Evolutionary conservation across 2,888 invertebrate species (phyloP), one percentile per base, ranked within the genome.

Genomic region (Sarcophaga subvicina): DNA sequence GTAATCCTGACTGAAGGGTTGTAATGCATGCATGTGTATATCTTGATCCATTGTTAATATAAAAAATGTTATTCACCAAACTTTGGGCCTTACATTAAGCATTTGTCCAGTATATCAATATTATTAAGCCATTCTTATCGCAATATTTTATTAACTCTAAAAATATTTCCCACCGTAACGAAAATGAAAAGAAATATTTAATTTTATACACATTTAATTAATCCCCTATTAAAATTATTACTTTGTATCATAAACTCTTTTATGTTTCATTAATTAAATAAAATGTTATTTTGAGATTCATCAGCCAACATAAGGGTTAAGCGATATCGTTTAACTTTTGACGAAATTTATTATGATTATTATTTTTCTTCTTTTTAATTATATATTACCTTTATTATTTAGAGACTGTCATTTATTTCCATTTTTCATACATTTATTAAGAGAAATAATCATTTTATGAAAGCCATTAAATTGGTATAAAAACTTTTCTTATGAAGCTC

Each of bases 381-480:
- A 37, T 10, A 37, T 37, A 82, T 83, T 71, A 47, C 67, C 54
- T 83, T 80, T 72, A 63, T 80, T 82, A 76, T 72, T 85, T 76
- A 78, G 59, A 64, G 49, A 63, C 64, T 66, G 59, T 67, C 59
- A 83, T 71, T 62, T 54, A 62, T 62, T 69, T 75, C 47, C 62
- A 81, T 71, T 64, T 63, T 54, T 62, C 47, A 49, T 63, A 54
- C 75, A 76, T 59, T 70, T 77, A 73, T 78, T 47, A 83, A 70
- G 80, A 76, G 70, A 67, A 85, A 85, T 72, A 80, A 75, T 84
- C 73, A 86, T 84, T 79, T 66, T 67, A 67, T 76, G 70, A 81
- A 83, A 84, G 59, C 86, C 87, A 81, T 84, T 87, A 79, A 83
- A 87, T 79, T 87, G 75, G 64, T 78, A 70, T 79, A 81, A 84